Percentiles rank a stretch among this genome's conserved stretches.
Evolutionary conservation across 2,888 invertebrate species (phyloP).

Genomic region (Apamea epomidion): DNA sequence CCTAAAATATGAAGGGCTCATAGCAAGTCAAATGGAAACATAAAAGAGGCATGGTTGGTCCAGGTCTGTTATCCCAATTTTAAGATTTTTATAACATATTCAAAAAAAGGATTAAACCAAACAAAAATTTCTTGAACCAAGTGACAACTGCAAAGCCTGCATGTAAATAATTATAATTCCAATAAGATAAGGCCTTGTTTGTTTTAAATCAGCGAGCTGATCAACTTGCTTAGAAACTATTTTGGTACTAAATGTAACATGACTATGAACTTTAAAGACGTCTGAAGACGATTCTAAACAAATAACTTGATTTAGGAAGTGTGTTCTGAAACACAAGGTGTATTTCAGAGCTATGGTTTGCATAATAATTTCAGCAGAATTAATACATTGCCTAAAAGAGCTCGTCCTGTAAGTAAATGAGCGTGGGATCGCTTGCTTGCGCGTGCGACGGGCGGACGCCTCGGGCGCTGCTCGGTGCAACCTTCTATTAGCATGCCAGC

Average conservation of each 20-base stretch:
- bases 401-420: conserved; percentile 75
- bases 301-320: background rate
- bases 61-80: background rate
- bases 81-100: background rate
- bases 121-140: background rate
- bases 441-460: conserved; percentile 77
- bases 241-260: background rate
- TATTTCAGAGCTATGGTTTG: background rate
- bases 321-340: background rate
- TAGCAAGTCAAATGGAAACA: background rate
- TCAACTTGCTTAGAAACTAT: background rate
- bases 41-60: background rate
- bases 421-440: conserved; percentile 80
- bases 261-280: background rate
- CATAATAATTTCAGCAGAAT: background rate
- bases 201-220: background rate
- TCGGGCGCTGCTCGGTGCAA: conserved; percentile 72
- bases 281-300: background rate
- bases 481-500: conserved; percentile 71
- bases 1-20: background rate
- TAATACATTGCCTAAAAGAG: background rate
- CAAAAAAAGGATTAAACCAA: background rate
- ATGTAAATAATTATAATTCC: background rate
- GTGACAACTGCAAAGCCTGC: background rate
- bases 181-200: background rate